Evolutionary conservation across 2,888 invertebrate species (phyloP).

Genomic region (Cyclophora punctaria): DNA sequence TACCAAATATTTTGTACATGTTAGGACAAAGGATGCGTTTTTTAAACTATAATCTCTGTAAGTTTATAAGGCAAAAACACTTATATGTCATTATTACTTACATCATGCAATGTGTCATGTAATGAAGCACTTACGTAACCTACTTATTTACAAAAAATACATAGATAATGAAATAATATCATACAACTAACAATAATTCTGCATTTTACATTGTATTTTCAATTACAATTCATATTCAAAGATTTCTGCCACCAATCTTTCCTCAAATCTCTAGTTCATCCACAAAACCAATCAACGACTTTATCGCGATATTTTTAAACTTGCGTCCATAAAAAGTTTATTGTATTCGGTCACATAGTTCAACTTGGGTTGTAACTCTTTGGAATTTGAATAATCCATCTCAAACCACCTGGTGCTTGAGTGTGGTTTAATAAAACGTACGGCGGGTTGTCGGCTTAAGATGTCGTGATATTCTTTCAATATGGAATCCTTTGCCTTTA

Average conservation of each 20-base stretch:
- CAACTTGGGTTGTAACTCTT: conserved; percentile 25
- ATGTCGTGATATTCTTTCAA: too few relatives aligned
- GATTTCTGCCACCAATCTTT: not conserved
- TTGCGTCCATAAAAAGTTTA: conserved; percentile 4
- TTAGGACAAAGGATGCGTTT: not conserved
- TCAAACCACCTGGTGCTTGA: conserved; percentile 22
- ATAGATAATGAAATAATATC: too few relatives aligned
- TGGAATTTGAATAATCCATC: conserved; percentile 37
- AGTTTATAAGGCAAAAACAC: too few relatives aligned
- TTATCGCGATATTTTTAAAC: not conserved
- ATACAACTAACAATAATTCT: not conserved
- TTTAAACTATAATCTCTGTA: not conserved
- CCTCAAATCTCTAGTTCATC: not conserved
- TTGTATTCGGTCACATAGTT: conserved; percentile 21
- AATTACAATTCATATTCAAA: not conserved
- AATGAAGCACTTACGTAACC: not conserved
- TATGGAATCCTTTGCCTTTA: too few relatives aligned
- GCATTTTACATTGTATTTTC: not conserved
- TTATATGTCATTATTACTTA: too few relatives aligned
- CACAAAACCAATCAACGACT: not conserved
- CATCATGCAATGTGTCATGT: too few relatives aligned
- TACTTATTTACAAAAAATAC: too few relatives aligned
- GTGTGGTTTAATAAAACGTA: conserved; percentile 20
- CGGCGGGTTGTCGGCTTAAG: too few relatives aligned
- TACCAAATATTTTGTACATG: too few relatives aligned